phyloP scores from a whole-genome alignment of 2,113 vertebrate species.

The Amblyopsis rosae region DNA sequence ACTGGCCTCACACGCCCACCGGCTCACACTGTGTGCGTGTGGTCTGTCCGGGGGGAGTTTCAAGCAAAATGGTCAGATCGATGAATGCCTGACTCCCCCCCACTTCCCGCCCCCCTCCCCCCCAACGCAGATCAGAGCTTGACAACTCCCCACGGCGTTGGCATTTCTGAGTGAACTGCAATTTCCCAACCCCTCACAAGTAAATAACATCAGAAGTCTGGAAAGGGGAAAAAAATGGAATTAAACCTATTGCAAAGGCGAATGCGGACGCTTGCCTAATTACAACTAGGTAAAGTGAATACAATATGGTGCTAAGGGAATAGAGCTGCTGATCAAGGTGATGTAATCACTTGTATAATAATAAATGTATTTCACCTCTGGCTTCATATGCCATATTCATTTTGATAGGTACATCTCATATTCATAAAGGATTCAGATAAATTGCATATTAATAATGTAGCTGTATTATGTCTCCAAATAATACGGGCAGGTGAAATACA shows the following conservation, averaged over 20 bases:
- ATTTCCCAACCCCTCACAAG: slow-evolving; percentile 60
- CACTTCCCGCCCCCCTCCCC: background rate
- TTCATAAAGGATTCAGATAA: background rate
- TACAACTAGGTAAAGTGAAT: background rate
- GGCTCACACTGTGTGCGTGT: slow-evolving; percentile 48
- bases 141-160: slow-evolving; percentile 66
- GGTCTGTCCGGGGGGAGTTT: slow-evolving; percentile 53
- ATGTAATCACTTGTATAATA: too few relatives aligned
- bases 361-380: too few relatives aligned
- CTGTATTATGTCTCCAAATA: too few relatives aligned
- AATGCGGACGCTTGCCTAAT: slow-evolving; percentile 34
- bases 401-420: background rate
- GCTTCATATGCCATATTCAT: background rate
- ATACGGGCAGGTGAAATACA: too few relatives aligned
- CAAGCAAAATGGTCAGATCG: slow-evolving; percentile 53
- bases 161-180: slow-evolving; percentile 67
- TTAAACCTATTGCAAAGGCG: slow-evolving; percentile 46
- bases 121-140: slow-evolving; percentile 67
- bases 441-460: background rate
- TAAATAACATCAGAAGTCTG: slow-evolving; percentile 57
- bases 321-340: background rate
- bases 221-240: slow-evolving; percentile 18
- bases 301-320: slow-evolving; percentile 8
- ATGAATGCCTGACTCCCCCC: slow-evolving; percentile 34
- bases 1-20: slow-evolving; percentile 56